phyloP scores from a whole-genome alignment of 1,140 invertebrate genomes.

The Tetragnatha versicolor region DNA sequence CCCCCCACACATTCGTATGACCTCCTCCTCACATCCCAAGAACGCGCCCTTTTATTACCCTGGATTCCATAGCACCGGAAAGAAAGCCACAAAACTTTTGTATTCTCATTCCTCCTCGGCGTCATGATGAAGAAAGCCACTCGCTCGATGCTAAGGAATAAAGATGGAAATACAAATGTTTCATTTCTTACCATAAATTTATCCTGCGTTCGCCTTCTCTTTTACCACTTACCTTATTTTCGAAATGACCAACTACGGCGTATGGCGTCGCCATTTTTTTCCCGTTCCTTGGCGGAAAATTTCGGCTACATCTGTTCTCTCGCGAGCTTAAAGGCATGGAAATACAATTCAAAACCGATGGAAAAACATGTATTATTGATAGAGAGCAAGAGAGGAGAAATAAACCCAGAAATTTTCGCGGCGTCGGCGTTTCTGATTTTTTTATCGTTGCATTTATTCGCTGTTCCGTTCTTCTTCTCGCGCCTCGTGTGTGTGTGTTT shows the following conservation, averaged over 20 bases:
- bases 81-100: not conserved
- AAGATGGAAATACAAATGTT: slow-evolving; percentile 41
- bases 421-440: slow-evolving; percentile 14
- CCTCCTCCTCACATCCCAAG: not conserved
- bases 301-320: slow-evolving; percentile 40
- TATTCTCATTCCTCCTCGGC: not conserved
- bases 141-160: not conserved
- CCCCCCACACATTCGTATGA: not conserved
- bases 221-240: slow-evolving; percentile 25
- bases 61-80: not conserved
- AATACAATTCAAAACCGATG: slow-evolving; percentile 49
- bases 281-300: slow-evolving; percentile 8
- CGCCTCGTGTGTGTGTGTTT: not conserved
- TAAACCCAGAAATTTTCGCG: slow-evolving; percentile 15
- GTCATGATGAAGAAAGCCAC: not conserved
- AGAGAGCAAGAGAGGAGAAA: slow-evolving; percentile 18
- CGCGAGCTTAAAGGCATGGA: slow-evolving; percentile 32
- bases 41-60: not conserved
- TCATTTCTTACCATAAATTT: slow-evolving; percentile 44
- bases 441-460: not conserved
- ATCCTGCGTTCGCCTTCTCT: not conserved
- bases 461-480: not conserved
- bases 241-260: slow-evolving; percentile 40
- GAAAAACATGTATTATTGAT: slow-evolving; percentile 47
- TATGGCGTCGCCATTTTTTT: not conserved